A percentile compares a stretch with the other conserved stretches of the same genome.
Evolutionary conservation across 2,113 vertebrate species (phyloP).

Genomic region (Heteronetta atricapilla): DNA sequence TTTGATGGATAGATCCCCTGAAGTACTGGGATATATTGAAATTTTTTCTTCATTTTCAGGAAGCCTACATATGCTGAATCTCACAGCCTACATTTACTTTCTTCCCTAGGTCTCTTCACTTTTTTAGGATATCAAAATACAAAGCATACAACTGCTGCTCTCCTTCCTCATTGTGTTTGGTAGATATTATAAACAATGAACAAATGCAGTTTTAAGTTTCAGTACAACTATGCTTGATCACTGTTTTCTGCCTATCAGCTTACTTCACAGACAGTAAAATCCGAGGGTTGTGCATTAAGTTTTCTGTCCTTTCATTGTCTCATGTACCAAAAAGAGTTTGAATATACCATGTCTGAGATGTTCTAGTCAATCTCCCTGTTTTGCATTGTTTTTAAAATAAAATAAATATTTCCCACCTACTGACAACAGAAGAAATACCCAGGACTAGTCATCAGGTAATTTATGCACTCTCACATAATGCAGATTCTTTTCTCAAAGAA

Average conservation of each 20-base stretch:
- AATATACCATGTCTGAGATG: not conserved
- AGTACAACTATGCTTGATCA: not conserved
- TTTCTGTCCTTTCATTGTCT: not conserved
- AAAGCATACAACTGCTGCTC: not conserved
- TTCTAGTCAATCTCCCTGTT: not conserved
- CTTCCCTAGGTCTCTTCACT: not conserved
- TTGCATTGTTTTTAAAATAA: not conserved
- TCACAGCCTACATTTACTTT: not conserved
- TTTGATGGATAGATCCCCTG: not conserved
- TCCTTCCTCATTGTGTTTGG: not conserved
- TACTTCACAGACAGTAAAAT: not conserved
- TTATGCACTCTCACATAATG: not conserved
- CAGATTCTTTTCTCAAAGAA: not conserved
- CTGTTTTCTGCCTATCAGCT: not conserved
- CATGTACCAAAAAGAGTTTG: not conserved
- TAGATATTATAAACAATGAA: not conserved
- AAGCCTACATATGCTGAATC: not conserved
- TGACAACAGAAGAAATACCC: not conserved
- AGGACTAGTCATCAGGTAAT: not conserved
- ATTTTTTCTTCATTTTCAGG: not conserved
- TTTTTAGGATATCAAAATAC: not conserved
- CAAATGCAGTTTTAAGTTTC: not conserved
- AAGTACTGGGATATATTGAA: not conserved
- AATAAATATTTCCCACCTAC: not conserved
- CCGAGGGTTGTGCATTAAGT: not conserved